phyloP scores from a whole-genome alignment of 2,797 vertebrate genomes.

The Sebastes goodei region DNA sequence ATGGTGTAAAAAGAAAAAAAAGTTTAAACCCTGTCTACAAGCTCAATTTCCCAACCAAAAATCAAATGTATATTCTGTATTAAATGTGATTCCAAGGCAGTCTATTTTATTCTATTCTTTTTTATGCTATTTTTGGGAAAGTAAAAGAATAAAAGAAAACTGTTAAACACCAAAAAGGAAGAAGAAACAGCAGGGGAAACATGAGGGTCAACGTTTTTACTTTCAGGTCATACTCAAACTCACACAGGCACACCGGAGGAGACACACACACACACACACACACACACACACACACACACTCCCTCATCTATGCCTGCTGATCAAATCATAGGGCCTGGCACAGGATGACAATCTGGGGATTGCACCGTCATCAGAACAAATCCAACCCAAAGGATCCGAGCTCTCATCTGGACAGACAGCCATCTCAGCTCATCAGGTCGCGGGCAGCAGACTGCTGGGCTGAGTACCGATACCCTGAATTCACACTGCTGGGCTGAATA shows the following conservation, averaged over 20 bases:
- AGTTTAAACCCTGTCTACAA: background rate
- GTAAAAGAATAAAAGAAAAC: background rate
- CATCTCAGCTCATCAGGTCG: constrained; percentile 55
- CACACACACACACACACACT: background rate
- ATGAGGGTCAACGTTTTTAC: constrained; percentile 32
- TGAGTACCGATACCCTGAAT: constrained; percentile 13
- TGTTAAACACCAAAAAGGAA: constrained; percentile 1
- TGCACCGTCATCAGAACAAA: constrained; percentile 52
- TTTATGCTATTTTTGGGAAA: background rate
- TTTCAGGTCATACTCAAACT: constrained; percentile 7
- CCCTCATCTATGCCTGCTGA: constrained; percentile 18
- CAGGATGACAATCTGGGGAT: constrained; percentile 35
- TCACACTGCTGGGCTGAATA: constrained; percentile 33
- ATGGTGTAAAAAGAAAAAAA: background rate
- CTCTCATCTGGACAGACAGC: constrained; percentile 50
- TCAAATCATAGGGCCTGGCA: constrained; percentile 33
- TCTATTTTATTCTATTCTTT: background rate
- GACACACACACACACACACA: background rate
- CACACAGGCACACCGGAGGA: background rate
- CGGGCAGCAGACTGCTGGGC: constrained; percentile 31
- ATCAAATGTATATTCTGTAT: background rate
- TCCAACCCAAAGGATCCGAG: constrained; percentile 43
- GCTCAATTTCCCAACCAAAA: background rate
- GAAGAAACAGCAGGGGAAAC: constrained; percentile 1
- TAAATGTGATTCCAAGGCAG: background rate